Evolutionary conservation across 2,888 invertebrate genomes (phyloP).

Genomic region (Lordiphosa fenestrarum): DNA sequence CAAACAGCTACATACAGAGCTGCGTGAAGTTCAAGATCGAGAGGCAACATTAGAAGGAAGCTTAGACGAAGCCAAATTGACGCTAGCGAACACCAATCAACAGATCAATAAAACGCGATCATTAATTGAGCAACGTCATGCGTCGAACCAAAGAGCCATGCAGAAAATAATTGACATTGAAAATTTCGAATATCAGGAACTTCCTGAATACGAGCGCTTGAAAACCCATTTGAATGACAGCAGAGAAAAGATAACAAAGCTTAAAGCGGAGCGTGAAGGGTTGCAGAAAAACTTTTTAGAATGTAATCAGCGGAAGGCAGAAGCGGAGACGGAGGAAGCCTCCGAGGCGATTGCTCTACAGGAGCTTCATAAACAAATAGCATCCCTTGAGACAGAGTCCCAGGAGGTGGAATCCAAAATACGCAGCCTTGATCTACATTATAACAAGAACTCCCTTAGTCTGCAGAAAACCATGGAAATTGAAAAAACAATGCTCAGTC

Average conservation of each 20-base stretch:
- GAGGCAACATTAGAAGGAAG: slow-evolving; percentile 21
- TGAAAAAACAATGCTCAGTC: slow-evolving; percentile 16
- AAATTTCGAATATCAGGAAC: slow-evolving; percentile 73
- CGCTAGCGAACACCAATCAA: slow-evolving; percentile 4
- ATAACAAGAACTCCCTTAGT: slow-evolving; percentile 37
- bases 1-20: slow-evolving; percentile 39
- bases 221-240: slow-evolving; percentile 45
- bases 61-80: slow-evolving; percentile 11
- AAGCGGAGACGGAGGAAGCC: slow-evolving; percentile 34
- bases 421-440: slow-evolving; percentile 45
- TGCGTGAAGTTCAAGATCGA: slow-evolving; percentile 25
- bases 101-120: slow-evolving; percentile 35
- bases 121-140: slow-evolving; percentile 46
- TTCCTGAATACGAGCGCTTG: slow-evolving; percentile 74
- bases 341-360: slow-evolving; percentile 62
- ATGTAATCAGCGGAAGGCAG: slow-evolving; percentile 52
- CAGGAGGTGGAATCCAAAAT: slow-evolving; percentile 53
- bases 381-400: slow-evolving; percentile 46
- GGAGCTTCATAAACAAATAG: slow-evolving; percentile 79
- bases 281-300: slow-evolving; percentile 75
- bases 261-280: slow-evolving; percentile 73
- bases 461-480: slow-evolving; percentile 41
- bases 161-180: slow-evolving; percentile 72
- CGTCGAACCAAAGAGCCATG: slow-evolving; percentile 40
- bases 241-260: slow-evolving; percentile 61